These are phyloP conservation scores for Balanococcus diminutus DNA, from an alignment of 2,888 invertebrate genomes.

Conservation along the genomic window DNA sequence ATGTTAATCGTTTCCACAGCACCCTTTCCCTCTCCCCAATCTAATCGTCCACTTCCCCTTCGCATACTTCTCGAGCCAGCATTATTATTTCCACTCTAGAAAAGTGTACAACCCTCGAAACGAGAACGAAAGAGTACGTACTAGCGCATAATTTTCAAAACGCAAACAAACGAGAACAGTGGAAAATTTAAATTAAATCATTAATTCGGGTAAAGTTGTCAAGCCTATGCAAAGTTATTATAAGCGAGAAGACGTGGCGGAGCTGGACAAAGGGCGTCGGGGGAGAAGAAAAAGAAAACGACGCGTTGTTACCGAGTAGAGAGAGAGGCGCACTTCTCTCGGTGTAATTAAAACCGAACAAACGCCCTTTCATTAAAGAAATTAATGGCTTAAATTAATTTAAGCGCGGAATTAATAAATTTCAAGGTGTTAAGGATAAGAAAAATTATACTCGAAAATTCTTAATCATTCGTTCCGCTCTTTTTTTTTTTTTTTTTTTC, in stretches of 20 bases:
- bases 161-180: not conserved
- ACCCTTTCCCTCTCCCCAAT: too few species aligned
- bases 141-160: not conserved
- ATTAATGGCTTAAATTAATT: conserved; percentile 52
- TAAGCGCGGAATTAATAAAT: conserved; percentile 50
- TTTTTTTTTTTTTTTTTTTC: not conserved
- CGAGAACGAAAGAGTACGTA: not conserved
- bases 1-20: too few species aligned
- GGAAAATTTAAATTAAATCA: conserved; percentile 52
- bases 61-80: too few species aligned
- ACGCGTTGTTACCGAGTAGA: not conserved
- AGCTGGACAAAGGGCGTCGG: not conserved
- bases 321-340: not conserved
- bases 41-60: too few species aligned
- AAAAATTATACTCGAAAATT: conserved; percentile 50
- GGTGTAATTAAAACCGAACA: conserved; percentile 51
- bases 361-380: conserved; percentile 52
- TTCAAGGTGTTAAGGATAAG: conserved; percentile 44
- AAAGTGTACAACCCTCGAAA: too few species aligned
- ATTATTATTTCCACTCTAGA: too few species aligned
- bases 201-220: conserved; percentile 49
- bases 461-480: conserved; percentile 6
- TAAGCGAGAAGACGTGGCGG: not conserved
- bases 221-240: conserved; percentile 47
- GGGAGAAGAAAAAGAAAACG: not conserved